A percentile compares a stretch with the other conserved stretches of the same genome.
phyloP scores from a whole-genome alignment of 2,888 invertebrate species.

The Macrosiphum euphorbiae region DNA sequence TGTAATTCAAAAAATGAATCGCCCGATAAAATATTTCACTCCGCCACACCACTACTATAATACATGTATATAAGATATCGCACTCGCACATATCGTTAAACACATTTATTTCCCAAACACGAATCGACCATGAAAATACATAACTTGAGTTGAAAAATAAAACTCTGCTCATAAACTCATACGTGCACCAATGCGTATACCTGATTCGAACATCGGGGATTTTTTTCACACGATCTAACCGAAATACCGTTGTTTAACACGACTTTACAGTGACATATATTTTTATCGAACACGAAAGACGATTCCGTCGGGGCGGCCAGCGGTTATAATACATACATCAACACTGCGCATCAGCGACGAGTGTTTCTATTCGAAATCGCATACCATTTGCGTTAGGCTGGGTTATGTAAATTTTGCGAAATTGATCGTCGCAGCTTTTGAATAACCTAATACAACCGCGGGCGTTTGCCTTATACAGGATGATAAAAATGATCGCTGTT shows the following conservation, averaged over 20 bases:
- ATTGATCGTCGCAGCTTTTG: neutral
- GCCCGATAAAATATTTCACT: too few relatives aligned
- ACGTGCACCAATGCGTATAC: neutral
- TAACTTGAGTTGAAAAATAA: neutral
- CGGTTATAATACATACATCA: neutral
- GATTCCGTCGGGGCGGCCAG: neutral
- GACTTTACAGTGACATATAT: neutral
- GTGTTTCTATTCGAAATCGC: neutral
- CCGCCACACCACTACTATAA: too few relatives aligned
- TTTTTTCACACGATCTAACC: neutral
- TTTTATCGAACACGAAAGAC: neutral
- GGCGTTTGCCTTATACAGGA: neutral
- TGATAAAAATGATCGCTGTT: neutral
- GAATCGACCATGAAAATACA: neutral
- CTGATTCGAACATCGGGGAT: neutral
- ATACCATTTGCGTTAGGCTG: neutral
- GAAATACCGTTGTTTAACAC: neutral
- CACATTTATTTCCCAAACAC: neutral
- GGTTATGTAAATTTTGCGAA: neutral
- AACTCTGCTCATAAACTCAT: neutral
- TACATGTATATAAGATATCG: too few relatives aligned
- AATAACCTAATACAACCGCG: neutral
- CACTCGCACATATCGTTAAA: too few relatives aligned
- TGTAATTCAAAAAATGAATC: too few relatives aligned
- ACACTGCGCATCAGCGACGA: neutral